These are phyloP conservation scores for Agrilus planipennis DNA, from an alignment of 1,140 invertebrate genomes.

Conservation along the genomic window DNA sequence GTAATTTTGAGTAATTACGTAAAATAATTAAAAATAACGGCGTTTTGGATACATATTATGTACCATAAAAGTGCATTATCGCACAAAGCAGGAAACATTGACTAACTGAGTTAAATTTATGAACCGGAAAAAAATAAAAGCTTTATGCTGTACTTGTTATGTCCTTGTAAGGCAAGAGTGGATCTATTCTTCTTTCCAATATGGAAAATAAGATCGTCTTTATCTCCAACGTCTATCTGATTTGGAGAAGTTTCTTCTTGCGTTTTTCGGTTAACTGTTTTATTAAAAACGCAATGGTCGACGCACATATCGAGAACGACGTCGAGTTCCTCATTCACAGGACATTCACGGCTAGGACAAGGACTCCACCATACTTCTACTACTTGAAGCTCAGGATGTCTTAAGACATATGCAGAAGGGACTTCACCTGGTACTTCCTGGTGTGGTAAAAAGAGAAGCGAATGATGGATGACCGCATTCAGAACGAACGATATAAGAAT, in stretches of 20 bases:
- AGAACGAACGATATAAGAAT: slow-evolving; percentile 58
- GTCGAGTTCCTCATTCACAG: slow-evolving; percentile 56
- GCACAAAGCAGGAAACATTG: too few relatives aligned
- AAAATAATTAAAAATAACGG: too few relatives aligned
- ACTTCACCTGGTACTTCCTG: slow-evolving; percentile 59
- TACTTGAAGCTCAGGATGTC: slow-evolving; percentile 50
- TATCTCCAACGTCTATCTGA: slow-evolving; percentile 31
- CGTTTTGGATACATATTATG: too few relatives aligned
- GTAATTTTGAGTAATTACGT: too few relatives aligned
- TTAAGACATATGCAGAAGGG: slow-evolving; percentile 57
- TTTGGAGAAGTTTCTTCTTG: slow-evolving; percentile 1
- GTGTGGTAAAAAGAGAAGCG: slow-evolving; percentile 57
- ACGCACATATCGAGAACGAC: slow-evolving; percentile 54
- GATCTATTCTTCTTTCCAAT: slow-evolving; percentile 37
- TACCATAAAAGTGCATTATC: too few relatives aligned
- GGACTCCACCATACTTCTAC: slow-evolving; percentile 71
- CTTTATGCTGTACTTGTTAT: too few relatives aligned
- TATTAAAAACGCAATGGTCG: slow-evolving; percentile 50
- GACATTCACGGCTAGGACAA: slow-evolving; percentile 60
- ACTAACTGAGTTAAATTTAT: too few relatives aligned
- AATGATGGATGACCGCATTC: slow-evolving; percentile 60
- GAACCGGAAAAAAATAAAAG: too few relatives aligned
- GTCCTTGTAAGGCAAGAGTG: slow-evolving; percentile 2
- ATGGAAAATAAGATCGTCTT: slow-evolving; percentile 40
- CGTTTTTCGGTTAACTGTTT: slow-evolving; percentile 14